Evolutionary conservation across 2,797 vertebrate genomes (phyloP).

Genomic region (Ciconia nigra): DNA sequence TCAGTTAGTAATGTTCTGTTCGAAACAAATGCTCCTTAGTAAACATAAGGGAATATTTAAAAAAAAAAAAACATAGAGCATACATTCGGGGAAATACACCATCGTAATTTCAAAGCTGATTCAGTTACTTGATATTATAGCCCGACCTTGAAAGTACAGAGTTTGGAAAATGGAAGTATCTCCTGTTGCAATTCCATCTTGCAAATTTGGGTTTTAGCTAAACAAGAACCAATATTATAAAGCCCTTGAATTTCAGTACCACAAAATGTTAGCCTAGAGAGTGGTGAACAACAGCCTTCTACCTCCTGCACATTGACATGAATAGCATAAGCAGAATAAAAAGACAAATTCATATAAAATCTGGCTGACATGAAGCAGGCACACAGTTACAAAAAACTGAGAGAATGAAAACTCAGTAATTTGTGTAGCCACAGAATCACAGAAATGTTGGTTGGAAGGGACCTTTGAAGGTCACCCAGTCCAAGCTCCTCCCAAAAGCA

Average conservation of each 20-base stretch:
- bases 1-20: not conserved
- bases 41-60: not conserved
- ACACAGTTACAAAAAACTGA: not conserved
- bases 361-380: not conserved
- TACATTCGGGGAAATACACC: not conserved
- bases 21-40: not conserved
- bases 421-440: not conserved
- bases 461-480: not conserved
- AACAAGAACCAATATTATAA: not conserved
- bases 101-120: not conserved
- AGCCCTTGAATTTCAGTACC: not conserved
- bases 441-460: not conserved
- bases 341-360: not conserved
- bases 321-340: not conserved
- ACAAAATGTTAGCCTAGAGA: not conserved
- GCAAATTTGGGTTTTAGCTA: not conserved
- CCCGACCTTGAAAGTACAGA: not conserved
- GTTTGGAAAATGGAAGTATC: not conserved
- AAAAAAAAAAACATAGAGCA: rapidly evolving
- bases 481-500: not conserved
- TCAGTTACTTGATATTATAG: not conserved
- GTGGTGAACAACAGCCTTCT: not conserved
- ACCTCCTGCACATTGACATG: not conserved
- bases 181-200: not conserved
- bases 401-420: not conserved